Conservation (phyloP, 2,888 invertebrate species). For the Cantharis rufa region DNA sequence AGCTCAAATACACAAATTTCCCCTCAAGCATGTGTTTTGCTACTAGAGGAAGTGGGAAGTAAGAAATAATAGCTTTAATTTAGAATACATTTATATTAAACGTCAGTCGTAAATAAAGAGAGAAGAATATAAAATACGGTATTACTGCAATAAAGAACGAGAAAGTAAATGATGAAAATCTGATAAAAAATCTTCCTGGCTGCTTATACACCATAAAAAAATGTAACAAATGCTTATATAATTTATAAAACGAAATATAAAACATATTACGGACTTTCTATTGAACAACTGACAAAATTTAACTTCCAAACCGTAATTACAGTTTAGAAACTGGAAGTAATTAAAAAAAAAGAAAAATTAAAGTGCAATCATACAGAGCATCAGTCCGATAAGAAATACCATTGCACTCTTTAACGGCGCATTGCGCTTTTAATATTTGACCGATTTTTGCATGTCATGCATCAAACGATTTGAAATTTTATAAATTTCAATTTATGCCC, state of each 20-base stretch:
- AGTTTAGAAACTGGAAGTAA: background rate
- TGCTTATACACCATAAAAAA: background rate
- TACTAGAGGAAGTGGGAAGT: background rate
- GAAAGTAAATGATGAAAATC: background rate
- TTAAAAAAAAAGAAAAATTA: background rate
- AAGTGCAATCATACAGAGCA: background rate
- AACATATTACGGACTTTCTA: background rate
- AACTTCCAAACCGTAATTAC: background rate
- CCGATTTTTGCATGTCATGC: background rate
- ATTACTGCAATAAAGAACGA: background rate
- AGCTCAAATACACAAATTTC: background rate
- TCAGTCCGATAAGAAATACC: background rate
- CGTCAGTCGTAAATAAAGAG: background rate
- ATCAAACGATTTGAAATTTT: background rate
- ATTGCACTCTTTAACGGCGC: background rate
- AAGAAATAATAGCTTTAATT: slow-evolving; percentile 11
- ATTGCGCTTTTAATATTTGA: background rate
- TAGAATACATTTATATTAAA: slow-evolving; percentile 3
- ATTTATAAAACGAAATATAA: background rate
- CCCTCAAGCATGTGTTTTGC: background rate
- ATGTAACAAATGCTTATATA: background rate
- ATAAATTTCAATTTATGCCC: background rate
- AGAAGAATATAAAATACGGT: background rate
- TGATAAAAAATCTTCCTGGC: background rate
- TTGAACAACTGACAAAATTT: background rate